These are phyloP conservation scores for Sclerodermus sp. DNA, from an alignment of 2,888 invertebrate species.

Conservation along the genomic window DNA sequence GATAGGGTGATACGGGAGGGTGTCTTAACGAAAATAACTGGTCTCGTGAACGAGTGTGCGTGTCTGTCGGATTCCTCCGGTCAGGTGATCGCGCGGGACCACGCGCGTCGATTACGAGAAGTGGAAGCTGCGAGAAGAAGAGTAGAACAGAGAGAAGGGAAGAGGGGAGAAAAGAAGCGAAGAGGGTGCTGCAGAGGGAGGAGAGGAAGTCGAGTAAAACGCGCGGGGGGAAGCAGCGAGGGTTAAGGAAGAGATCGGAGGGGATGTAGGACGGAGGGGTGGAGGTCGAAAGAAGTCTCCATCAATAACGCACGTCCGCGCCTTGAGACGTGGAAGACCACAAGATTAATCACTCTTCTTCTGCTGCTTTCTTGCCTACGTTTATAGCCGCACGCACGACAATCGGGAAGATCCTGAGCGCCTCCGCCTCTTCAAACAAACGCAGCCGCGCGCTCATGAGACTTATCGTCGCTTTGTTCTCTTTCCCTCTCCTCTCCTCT, in stretches of 20 bases:
- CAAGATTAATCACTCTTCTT: conserved; percentile 58
- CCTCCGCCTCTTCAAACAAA: conserved; percentile 28
- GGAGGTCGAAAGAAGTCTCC: conserved; percentile 55
- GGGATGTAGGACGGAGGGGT: conserved; percentile 21
- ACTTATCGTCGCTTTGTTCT: conserved; percentile 38
- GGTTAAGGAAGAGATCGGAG: too few species aligned
- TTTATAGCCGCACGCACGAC: conserved; percentile 43
- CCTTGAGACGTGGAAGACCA: conserved; percentile 57
- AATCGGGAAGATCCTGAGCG: conserved; percentile 38
- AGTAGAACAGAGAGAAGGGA: conserved; percentile 7
- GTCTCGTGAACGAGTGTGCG: too few species aligned
- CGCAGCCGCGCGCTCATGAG: conserved; percentile 28
- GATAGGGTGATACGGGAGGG: too few species aligned
- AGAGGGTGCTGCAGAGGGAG: too few species aligned
- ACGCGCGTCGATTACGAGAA: too few species aligned
- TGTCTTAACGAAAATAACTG: too few species aligned
- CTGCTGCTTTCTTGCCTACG: conserved; percentile 49
- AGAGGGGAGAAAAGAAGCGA: conserved; percentile 16
- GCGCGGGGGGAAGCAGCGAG: too few species aligned
- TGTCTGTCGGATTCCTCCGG: too few species aligned
- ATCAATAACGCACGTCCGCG: conserved; percentile 58
- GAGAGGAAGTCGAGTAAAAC: too few species aligned
- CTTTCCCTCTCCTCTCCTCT: conserved; percentile 3
- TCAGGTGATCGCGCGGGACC: too few species aligned
- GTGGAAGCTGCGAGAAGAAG: too few species aligned